A percentile compares a stretch with the other conserved stretches of the same genome.
These are phyloP conservation scores for Girardia tigrina DNA, from an alignment of 2,888 invertebrate genomes.

Conservation along the genomic window DNA sequence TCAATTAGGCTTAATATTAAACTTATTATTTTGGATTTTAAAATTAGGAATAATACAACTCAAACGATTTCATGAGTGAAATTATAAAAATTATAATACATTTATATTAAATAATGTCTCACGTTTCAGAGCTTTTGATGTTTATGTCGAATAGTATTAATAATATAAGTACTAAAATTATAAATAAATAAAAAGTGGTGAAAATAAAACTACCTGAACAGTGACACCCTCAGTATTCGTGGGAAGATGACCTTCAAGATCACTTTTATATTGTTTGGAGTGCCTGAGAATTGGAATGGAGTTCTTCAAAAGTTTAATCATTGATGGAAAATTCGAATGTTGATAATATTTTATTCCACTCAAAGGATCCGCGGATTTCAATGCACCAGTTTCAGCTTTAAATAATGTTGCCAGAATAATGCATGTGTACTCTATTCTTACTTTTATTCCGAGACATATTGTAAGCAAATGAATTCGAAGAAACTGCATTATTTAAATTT, in stretches of 20 bases:
- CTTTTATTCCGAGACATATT: not conserved
- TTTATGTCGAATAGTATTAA: no score
- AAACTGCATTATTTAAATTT: not conserved
- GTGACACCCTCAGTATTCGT: not conserved
- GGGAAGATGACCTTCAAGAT: not conserved
- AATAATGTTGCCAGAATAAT: no score
- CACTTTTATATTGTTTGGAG: not conserved
- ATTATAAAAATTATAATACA: no score
- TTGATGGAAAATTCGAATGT: constrained; percentile 12
- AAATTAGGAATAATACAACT: no score
- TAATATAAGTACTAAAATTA: no score
- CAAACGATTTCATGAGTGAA: no score
- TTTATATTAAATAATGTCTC: no score
- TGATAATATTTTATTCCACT: not conserved
- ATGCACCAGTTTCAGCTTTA: not conserved
- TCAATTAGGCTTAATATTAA: no score
- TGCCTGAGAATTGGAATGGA: not conserved
- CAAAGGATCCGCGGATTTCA: not conserved
- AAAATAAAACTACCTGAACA: not conserved
- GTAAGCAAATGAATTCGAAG: not conserved
- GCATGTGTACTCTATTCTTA: no score
- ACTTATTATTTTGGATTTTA: no score
- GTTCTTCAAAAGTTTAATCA: constrained; percentile 6
- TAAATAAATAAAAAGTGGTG: no score
- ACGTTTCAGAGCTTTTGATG: no score